Base-by-base conservation (phyloP, 2,797 vertebrate species). In the Chrysocyon brachyurus region DNA sequence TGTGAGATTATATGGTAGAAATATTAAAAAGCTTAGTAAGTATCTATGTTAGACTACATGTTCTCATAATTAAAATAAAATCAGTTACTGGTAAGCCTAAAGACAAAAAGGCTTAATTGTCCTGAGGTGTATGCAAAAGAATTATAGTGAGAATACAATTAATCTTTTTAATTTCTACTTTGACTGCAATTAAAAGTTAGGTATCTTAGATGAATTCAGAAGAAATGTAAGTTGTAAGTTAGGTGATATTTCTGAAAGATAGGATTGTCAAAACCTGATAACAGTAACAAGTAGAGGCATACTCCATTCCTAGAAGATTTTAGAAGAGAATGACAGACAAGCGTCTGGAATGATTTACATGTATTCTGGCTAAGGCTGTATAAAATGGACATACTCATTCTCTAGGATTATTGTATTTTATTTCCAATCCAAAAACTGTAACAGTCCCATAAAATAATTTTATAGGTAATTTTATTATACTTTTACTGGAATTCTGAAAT, bases 161-260 rank as follows among this genome's bases (percentile, higher is more conserved):
- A 36, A 33, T 68, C 28, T 63, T 77, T 77, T 68, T 63, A 70
- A 52, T 46, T 77, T 70, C 63, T 94, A 83, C 49, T 68, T 83
- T 94, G 28, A 72, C 46, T 78, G 17, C 40, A 94, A 54, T 40
- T 52, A 64, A 73, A 89, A 79, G 40, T 49, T 26, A 54, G 46
- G 22, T 78, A 54, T 72, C 49, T 81, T 87, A 75, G 40, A 54
- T 83, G 52, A 66, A 90, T 95, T 66, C 40, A 77, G 59, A 87
- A 63, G 28, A 70, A 90, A 87, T 82, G 70, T 81, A 95, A 70
- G 15, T 56, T 61, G 26, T 70, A 21, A 46, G 8, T 22, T 77
- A 46, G 40, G 9, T 90, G 77, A 90, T 56, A 82, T 82, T 68
- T 95, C 52, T 90, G 54, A 95, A 90, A 90, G 26, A 81, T 86